These are phyloP conservation scores for Campaea margaritaria DNA, from an alignment of 2,888 invertebrate genomes.

Conservation along the genomic window DNA sequence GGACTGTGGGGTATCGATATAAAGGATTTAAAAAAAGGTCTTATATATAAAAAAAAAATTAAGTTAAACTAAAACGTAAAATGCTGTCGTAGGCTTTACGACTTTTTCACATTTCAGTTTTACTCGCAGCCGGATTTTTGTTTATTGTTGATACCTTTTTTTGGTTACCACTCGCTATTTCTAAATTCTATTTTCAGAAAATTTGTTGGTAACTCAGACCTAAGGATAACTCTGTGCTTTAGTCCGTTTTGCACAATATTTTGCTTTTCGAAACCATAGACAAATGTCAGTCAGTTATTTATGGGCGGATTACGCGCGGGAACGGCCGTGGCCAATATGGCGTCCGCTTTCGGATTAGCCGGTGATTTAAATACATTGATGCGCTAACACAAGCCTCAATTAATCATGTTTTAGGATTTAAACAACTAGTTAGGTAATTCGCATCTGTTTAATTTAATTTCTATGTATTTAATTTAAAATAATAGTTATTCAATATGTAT, in stretches of 20 bases:
- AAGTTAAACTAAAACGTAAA: too few relatives aligned
- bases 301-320: constrained; percentile 71
- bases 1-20: too few relatives aligned
- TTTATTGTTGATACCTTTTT: too few relatives aligned
- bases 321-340: constrained; percentile 66
- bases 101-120: too few relatives aligned
- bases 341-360: constrained; percentile 64
- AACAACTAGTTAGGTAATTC: background rate
- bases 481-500: background rate
- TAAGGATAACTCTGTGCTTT: background rate
- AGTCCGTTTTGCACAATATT: background rate
- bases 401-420: constrained; percentile 38
- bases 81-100: too few relatives aligned
- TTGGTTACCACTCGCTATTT: too few relatives aligned
- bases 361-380: constrained; percentile 79
- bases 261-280: constrained; percentile 56
- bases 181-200: too few relatives aligned
- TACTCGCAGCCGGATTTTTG: too few relatives aligned
- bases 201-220: too few relatives aligned
- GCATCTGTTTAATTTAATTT: background rate
- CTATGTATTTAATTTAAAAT: background rate
- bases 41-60: too few relatives aligned
- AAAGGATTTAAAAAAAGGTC: too few relatives aligned
- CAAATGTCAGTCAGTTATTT: constrained; percentile 72
- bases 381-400: constrained; percentile 60